Base-by-base conservation (phyloP, 2,113 vertebrate species). In the Romanogobio albipinnatus region DNA sequence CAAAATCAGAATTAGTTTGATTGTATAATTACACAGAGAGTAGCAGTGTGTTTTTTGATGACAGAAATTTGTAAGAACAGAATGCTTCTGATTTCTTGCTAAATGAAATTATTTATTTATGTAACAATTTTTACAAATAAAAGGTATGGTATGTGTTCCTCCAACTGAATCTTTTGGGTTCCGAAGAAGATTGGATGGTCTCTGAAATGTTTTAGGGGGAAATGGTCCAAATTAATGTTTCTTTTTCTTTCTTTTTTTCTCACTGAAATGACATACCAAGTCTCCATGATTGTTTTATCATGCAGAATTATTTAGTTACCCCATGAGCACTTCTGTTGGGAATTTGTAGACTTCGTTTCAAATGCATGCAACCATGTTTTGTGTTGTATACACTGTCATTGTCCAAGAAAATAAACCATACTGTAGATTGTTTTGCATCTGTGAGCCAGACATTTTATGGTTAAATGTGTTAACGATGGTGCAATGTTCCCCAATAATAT, bases 301-400 rank as follows among this genome's bases (percentile, higher is more conserved):
- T 39, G 15, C 17, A 19, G 6, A 26, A 24, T 49, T 0, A 17
- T 51, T 49, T 24, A 7, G 5, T 47, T 75, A 47, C n/a, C 11
- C 73, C 14, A 29, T 26, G 3, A 51, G 14, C 47, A 75, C 73
- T 75, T 75, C 22, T 26, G 13, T 29, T 17, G 9, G n/a, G 22
- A 45, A 13, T 71, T 45, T 71, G 9, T 71, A 33, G 8, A n/a
- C 66, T 68, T 70, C 13, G 45, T 26, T 29, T 75, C 3, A 29
- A 47, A 75, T 75, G 24, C 45, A 75, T 75, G 68, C 11, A 45
- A 73, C 36, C 11, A 47, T 6, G 73, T 51, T 75, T 75, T 51
- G 10, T 43, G 43, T 47, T 14, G 2, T 49, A 8, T 47, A 9
- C n/a, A 19, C 3, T 33, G 74, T 53, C 24, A 53, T 4, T 70